phyloP scores from a whole-genome alignment of 2,797 vertebrate species.

The Myiotriccus ornatus region DNA sequence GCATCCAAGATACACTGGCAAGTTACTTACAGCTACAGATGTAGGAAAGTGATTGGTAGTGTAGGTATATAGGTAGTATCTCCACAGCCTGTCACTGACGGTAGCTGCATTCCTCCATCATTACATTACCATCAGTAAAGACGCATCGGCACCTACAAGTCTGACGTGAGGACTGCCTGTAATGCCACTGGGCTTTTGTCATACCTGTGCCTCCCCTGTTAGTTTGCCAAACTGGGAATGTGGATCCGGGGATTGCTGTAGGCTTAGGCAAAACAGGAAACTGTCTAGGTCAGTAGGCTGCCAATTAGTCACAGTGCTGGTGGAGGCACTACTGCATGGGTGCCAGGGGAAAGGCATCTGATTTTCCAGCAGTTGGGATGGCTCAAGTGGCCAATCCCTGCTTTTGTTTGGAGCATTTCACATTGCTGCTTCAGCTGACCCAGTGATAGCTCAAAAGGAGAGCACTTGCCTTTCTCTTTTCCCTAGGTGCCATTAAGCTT shows the following conservation, averaged over 20 bases:
- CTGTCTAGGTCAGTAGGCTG: background rate
- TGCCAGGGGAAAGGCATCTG: background rate
- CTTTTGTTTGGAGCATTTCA: background rate
- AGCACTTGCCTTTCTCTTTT: background rate
- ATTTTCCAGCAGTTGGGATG: background rate
- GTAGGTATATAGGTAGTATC: background rate
- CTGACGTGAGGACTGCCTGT: background rate
- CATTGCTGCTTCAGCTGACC: background rate
- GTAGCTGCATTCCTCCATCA: slow-evolving; percentile 12
- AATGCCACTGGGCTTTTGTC: slow-evolving; percentile 13
- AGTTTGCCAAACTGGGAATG: background rate
- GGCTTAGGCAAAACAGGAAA: slow-evolving; percentile 47
- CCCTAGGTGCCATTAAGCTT: background rate
- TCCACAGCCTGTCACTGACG: background rate
- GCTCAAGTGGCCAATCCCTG: background rate
- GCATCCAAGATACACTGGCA: background rate
- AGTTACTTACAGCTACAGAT: background rate
- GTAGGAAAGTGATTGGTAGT: background rate
- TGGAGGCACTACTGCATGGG: background rate
- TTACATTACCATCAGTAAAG: background rate
- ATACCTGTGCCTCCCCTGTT: background rate
- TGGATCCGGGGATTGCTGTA: slow-evolving; percentile 5
- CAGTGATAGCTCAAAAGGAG: background rate
- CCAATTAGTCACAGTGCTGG: background rate
- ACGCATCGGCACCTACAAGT: background rate